Conservation (phyloP, 2,797 vertebrate species). For the Sphaeramia orbicularis region DNA sequence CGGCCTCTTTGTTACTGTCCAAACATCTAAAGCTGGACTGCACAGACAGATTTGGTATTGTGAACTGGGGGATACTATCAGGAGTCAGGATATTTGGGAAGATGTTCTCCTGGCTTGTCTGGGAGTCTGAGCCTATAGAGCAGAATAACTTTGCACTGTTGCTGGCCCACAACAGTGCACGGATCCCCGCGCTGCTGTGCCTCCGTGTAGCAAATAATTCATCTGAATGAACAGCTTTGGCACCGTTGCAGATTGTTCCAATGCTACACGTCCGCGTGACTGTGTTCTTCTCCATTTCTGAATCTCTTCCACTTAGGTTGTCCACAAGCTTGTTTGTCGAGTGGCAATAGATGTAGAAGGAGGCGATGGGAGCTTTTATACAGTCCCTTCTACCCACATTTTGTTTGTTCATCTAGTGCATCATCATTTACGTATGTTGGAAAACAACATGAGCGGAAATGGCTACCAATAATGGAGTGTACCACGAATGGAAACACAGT, state of each 20-base stretch:
- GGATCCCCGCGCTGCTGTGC: conserved; percentile 77
- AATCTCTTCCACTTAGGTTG: conserved; percentile 6
- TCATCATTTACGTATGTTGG: conserved; percentile 61
- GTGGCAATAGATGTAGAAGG: not conserved
- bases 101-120: conserved; percentile 74
- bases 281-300: conserved; percentile 68
- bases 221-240: conserved; percentile 15
- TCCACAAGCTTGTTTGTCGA: conserved; percentile 3
- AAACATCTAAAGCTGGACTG: conserved; percentile 35
- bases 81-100: conserved; percentile 80
- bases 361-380: conserved; percentile 69
- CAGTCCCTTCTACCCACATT: conserved; percentile 5
- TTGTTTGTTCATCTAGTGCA: conserved; percentile 36
- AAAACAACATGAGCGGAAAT: conserved; percentile 65
- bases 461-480: conserved; percentile 54
- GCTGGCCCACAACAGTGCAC: conserved; percentile 74
- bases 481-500: conserved; percentile 34
- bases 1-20: conserved; percentile 42
- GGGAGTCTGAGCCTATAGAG: conserved; percentile 67
- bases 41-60: conserved; percentile 76
- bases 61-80: conserved; percentile 84
- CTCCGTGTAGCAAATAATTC: conserved; percentile 63
- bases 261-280: conserved; percentile 78
- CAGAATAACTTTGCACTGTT: conserved; percentile 64
- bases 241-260: conserved; percentile 56